These are phyloP conservation scores for Melanotaenia trifasciata DNA, from an alignment of 2,797 vertebrate species.

Conservation along the genomic window DNA sequence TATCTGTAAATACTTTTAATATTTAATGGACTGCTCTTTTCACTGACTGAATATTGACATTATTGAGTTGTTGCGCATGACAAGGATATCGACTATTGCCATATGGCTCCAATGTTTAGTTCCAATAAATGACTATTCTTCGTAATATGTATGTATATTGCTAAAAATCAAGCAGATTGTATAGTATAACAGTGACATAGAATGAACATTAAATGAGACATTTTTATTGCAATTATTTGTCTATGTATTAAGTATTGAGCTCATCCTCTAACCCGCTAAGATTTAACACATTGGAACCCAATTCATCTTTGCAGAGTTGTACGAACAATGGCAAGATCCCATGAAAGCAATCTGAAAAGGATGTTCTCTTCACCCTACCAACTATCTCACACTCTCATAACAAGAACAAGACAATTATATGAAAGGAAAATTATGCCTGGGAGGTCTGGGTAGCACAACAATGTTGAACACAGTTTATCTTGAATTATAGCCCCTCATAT, in stretches of 20 bases:
- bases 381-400: constrained; percentile 45
- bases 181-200: not conserved
- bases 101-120: not conserved
- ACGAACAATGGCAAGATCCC: constrained; percentile 13
- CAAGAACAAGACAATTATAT: constrained; percentile 64
- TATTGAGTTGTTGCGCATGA: not conserved
- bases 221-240: not conserved
- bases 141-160: not conserved
- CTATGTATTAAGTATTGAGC: not conserved
- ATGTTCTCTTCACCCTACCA: constrained; percentile 8
- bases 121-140: constrained; percentile 3
- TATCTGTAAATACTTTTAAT: not conserved
- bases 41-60: not conserved
- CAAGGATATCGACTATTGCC: not conserved
- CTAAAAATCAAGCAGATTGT: not conserved
- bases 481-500: constrained; percentile 73
- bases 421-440: constrained; percentile 65
- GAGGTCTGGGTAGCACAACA: constrained; percentile 47
- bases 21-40: not conserved
- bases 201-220: not conserved
- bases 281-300: not conserved
- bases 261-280: not conserved
- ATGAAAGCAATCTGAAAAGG: constrained; percentile 26
- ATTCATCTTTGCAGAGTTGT: not conserved
- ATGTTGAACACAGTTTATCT: constrained; percentile 67